Evolutionary conservation across 2,888 invertebrate genomes (phyloP).

Genomic region (Hydrotaea diabolus): DNA sequence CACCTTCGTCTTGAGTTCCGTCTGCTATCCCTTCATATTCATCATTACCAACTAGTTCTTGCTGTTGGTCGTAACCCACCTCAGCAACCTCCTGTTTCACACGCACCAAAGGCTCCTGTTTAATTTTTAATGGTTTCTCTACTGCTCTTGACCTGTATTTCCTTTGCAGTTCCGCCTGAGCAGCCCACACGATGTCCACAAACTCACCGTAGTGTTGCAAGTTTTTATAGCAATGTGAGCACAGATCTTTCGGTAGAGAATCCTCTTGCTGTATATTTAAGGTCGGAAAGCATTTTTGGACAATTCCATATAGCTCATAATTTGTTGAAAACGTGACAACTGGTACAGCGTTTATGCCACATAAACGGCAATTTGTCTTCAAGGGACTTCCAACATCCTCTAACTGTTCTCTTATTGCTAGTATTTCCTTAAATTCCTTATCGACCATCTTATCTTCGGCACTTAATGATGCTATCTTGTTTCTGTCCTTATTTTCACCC

Average conservation of each 20-base stretch:
- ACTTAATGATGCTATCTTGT: not conserved
- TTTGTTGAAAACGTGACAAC: constrained; percentile 77
- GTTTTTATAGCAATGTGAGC: constrained; percentile 74
- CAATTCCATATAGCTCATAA: constrained; percentile 78
- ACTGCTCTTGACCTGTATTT: constrained; percentile 71
- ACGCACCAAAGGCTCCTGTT: constrained; percentile 79
- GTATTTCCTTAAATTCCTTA: constrained; percentile 49
- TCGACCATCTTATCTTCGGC: not conserved
- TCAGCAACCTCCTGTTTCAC: constrained; percentile 80
- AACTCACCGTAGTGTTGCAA: constrained; percentile 77
- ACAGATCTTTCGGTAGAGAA: constrained; percentile 77
- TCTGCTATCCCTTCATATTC: constrained; percentile 71
- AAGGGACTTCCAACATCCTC: constrained; percentile 37
- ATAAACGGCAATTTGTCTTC: constrained; percentile 77
- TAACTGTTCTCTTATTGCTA: constrained; percentile 43
- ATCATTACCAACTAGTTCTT: constrained; percentile 70
- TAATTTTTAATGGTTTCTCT: constrained; percentile 77
- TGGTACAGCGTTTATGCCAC: constrained; percentile 73
- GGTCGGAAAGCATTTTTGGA: constrained; percentile 80
- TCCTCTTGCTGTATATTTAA: constrained; percentile 79
- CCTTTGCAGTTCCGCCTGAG: constrained; percentile 76
- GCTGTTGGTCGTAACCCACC: constrained; percentile 73
- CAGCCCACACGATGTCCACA: constrained; percentile 77
- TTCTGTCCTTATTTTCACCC: not conserved
- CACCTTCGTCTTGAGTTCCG: constrained; percentile 71